Percentiles rank a stretch among this genome's conserved stretches.
Evolutionary conservation across 2,113 vertebrate genomes (phyloP).

Genomic region (Scomber japonicus): DNA sequence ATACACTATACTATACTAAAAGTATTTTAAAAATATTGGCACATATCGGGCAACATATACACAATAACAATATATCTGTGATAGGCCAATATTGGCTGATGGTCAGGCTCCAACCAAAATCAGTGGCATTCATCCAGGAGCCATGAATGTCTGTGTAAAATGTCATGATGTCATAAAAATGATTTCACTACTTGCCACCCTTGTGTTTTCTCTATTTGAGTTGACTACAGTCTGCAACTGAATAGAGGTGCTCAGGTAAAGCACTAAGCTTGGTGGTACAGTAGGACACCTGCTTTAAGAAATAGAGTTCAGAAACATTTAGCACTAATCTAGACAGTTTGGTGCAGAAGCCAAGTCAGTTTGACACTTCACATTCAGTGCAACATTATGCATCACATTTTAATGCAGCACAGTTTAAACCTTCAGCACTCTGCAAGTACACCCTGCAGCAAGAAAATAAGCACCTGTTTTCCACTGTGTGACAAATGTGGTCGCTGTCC

Average conservation of each 20-base stretch:
- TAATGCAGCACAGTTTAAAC: conserved; percentile 36
- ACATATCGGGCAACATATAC: too few relatives aligned
- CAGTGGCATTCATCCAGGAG: not conserved
- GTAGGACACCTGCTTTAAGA: not conserved
- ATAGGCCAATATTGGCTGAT: too few relatives aligned
- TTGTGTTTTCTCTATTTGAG: not conserved
- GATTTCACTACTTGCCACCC: not conserved
- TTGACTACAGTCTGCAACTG: not conserved
- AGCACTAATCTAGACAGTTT: not conserved
- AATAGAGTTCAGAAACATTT: not conserved
- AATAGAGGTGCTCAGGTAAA: not conserved
- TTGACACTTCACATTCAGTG: conserved; percentile 6
- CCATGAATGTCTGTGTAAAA: not conserved
- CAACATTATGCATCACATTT: conserved; percentile 20
- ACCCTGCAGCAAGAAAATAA: conserved; percentile 1
- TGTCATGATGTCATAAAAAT: not conserved
- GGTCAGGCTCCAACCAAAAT: too few relatives aligned
- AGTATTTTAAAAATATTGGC: too few relatives aligned
- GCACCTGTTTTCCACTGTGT: conserved; percentile 4
- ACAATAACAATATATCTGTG: too few relatives aligned
- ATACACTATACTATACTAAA: too few relatives aligned
- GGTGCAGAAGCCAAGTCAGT: conserved; percentile 9
- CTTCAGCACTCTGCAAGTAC: conserved; percentile 12
- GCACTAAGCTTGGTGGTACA: not conserved
- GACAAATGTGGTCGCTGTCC: conserved; percentile 37